Conservation (phyloP, 2,113 vertebrate species). For the Ondatra zibethicus region DNA sequence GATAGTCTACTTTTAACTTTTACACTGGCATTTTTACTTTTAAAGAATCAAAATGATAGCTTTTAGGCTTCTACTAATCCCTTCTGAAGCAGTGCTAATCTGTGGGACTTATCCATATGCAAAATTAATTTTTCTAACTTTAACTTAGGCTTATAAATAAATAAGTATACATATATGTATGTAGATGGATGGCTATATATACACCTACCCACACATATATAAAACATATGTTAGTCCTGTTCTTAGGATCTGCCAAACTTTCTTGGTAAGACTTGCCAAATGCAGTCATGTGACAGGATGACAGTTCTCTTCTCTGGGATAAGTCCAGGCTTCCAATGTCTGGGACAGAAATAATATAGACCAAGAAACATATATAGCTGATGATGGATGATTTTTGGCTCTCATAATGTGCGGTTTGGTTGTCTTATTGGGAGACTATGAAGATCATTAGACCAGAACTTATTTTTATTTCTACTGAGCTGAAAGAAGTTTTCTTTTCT, state of each 20-base stretch:
- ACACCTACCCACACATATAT: conserved; percentile 84
- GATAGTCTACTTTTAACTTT: conserved; percentile 78
- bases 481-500: conserved; percentile 62
- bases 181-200: conserved; percentile 82
- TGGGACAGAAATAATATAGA: conserved; percentile 84
- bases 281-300: conserved; percentile 81
- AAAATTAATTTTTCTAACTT: conserved; percentile 84
- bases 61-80: conserved; percentile 72
- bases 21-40: conserved; percentile 73
- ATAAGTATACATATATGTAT: conserved; percentile 84
- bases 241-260: conserved; percentile 82
- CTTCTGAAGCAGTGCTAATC: conserved; percentile 78
- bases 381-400: conserved; percentile 80
- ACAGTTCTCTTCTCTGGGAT: conserved; percentile 83
- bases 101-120: conserved; percentile 79
- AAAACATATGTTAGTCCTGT: conserved; percentile 84
- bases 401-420: conserved; percentile 71
- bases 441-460: conserved; percentile 76
- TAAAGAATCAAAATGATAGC: conserved; percentile 74
- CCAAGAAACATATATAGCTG: conserved; percentile 81
- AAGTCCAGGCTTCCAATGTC: conserved; percentile 83
- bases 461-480: conserved; percentile 71
- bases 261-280: conserved; percentile 83
- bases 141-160: conserved; percentile 83
- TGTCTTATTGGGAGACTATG: conserved; percentile 72